Percentiles rank a stretch among this genome's conserved stretches.
These are phyloP conservation scores for Notiomystis cincta DNA, from an alignment of 2,113 vertebrate genomes.

Conservation along the genomic window DNA sequence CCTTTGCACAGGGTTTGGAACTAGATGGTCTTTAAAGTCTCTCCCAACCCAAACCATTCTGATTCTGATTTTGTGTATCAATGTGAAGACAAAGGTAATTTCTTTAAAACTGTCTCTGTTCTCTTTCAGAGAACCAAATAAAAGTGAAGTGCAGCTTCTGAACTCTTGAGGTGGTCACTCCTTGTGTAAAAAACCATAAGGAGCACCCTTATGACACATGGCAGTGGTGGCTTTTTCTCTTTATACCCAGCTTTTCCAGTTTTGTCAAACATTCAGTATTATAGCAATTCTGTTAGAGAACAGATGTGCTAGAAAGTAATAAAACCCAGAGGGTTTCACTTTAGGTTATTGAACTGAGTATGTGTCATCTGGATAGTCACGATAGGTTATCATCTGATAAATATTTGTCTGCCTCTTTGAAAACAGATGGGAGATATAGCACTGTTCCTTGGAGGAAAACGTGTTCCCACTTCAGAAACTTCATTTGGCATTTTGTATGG, in stretches of 20 bases:
- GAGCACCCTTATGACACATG: rapidly evolving
- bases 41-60: background rate
- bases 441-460: background rate
- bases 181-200: background rate
- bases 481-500: background rate
- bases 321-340: background rate
- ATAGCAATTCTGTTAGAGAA: background rate
- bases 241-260: background rate
- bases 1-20: background rate
- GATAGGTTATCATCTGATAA: background rate
- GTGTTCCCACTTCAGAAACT: background rate
- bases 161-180: background rate
- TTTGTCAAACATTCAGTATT: background rate
- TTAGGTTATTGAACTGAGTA: background rate
- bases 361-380: background rate
- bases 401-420: background rate
- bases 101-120: background rate
- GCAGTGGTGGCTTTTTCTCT: background rate
- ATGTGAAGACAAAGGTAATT: background rate
- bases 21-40: background rate
- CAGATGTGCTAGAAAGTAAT: background rate
- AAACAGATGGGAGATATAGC: background rate
- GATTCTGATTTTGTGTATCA: background rate
- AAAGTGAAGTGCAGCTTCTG: background rate
- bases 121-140: background rate